Conservation (phyloP, 2,888 invertebrate species). For the Bellardia pandia region DNA sequence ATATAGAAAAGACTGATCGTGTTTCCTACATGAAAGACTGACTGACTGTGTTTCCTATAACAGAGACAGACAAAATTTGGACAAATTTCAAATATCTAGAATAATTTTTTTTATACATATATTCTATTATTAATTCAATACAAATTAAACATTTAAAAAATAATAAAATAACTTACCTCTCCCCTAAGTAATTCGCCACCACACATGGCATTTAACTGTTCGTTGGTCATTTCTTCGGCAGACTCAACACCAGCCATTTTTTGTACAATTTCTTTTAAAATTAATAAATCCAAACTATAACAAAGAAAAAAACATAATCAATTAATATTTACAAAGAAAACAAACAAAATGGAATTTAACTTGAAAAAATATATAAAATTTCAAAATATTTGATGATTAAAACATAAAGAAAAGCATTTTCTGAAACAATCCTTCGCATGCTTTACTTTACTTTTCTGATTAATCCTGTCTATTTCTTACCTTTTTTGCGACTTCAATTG, state of each 20-base stretch:
- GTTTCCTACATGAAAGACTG: too few relatives aligned
- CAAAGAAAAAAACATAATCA: background rate
- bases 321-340: background rate
- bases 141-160: background rate
- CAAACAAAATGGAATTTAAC: too few relatives aligned
- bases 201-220: slow-evolving; percentile 98
- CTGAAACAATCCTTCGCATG: background rate
- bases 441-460: too few relatives aligned
- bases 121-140: too few relatives aligned
- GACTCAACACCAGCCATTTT: slow-evolving; percentile 99
- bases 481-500: slow-evolving; percentile 98
- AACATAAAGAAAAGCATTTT: too few relatives aligned
- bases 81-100: too few relatives aligned
- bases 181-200: slow-evolving; percentile 97
- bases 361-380: too few relatives aligned
- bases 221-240: slow-evolving; percentile 97
- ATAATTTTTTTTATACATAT: too few relatives aligned
- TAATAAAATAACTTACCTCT: slow-evolving; percentile 87
- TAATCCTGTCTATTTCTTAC: slow-evolving; percentile 84
- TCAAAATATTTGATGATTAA: too few relatives aligned
- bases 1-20: too few relatives aligned
- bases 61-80: too few relatives aligned
- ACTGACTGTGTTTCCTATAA: too few relatives aligned
- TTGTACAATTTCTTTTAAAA: slow-evolving; percentile 98
- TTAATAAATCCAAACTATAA: slow-evolving; percentile 92